Conservation (phyloP, 2,797 vertebrate genomes). For the Neopelma chrysocephalum region DNA sequence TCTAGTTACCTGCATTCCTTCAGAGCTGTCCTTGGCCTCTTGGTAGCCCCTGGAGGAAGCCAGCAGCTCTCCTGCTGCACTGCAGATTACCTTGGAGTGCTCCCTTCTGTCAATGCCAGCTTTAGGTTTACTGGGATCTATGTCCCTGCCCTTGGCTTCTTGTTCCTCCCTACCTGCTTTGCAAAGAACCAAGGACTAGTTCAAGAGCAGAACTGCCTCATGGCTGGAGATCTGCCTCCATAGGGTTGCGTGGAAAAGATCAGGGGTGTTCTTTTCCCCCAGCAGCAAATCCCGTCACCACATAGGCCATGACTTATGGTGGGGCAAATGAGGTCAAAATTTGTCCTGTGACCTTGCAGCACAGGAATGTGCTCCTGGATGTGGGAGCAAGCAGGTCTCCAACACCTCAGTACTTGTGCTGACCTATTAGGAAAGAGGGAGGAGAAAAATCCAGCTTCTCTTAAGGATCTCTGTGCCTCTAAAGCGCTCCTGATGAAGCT, state of each 20-base stretch:
- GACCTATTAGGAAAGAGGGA: neutral
- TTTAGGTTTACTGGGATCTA: neutral
- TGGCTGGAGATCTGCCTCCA: neutral
- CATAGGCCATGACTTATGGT: neutral
- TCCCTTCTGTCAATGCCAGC: neutral
- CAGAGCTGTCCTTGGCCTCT: conserved; percentile 23
- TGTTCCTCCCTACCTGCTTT: neutral
- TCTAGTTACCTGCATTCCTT: conserved; percentile 28
- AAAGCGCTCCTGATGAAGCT: neutral
- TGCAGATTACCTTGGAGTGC: neutral
- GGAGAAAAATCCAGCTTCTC: neutral
- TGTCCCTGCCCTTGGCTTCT: neutral
- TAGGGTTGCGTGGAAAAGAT: neutral
- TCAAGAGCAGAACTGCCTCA: neutral
- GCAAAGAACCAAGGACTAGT: neutral
- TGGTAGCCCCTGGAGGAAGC: conserved; percentile 30
- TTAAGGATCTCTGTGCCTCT: neutral
- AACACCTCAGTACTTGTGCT: neutral
- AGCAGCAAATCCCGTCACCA: neutral
- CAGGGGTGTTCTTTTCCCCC: neutral
- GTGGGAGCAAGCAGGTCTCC: neutral
- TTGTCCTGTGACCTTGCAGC: neutral
- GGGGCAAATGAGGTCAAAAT: neutral
- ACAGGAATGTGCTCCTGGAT: neutral
- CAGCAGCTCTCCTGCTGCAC: conserved; percentile 22